Base-by-base conservation (phyloP, 2,797 vertebrate genomes). In the Psittacula derbiana region DNA sequence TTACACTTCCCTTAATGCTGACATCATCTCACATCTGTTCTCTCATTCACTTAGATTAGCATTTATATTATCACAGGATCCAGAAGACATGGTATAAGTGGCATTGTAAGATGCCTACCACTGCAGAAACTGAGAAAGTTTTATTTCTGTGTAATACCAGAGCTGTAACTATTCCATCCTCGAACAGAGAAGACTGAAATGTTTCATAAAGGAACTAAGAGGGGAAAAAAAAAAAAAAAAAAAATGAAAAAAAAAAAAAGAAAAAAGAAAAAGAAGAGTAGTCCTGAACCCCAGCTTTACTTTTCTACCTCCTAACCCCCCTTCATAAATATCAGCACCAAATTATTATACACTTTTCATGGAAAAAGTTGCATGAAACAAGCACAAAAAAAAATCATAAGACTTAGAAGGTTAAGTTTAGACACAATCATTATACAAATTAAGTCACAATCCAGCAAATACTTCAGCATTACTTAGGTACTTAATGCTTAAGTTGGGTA, bases 11-110 rank as follows among this genome's bases (percentile, higher is more conserved):
- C 84, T 90, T 75, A 72, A 95, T 91, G 87, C 82, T 96, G 95
- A 96, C 95, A 93, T 92, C 95, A 96, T 64, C 75, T 61, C 75
- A 83, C 93, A 94, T 94, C 91, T 96, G 92, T 69, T 95, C 72
- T 89, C 75, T 88, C 79, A 66, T 91, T 94, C 80, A 86, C 95
- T 92, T 83, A 83, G 58, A 79, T 85, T 55, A 91, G 88, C 87
- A 92, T 79, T 92, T 96, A 75, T 74, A 80, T 69, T 93, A 89
- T 88, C 75, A 49, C 44, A 87, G 86, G 27, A 96, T 92, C 57
- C 88, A 93, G 74, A 87, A 91, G 81, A 58, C 69, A 58, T 44
- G 60, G 92, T 64, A 24, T 50, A 91, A 85, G 69, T 75, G 75
- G 81, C 86, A 93, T 67, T 0, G 0, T 57, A 92, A 89, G 79